phyloP scores from a whole-genome alignment of 2,888 invertebrate species.

The Pycnomerus fuliginosus region DNA sequence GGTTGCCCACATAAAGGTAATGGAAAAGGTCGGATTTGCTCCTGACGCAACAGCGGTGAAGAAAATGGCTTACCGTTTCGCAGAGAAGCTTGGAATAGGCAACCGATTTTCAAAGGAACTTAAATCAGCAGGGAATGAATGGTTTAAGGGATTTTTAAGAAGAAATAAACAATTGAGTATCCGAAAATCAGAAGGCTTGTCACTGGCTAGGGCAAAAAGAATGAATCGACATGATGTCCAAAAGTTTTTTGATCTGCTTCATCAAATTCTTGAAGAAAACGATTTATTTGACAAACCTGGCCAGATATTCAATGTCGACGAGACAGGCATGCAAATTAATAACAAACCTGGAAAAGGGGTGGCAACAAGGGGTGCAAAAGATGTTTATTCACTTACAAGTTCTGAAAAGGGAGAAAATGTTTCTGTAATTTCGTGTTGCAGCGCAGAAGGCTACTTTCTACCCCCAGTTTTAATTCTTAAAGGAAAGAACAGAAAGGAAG shows the following conservation, averaged over 20 bases:
- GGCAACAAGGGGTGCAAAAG: not conserved
- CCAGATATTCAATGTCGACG: not conserved
- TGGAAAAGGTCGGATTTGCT: not conserved
- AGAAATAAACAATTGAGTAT: not conserved
- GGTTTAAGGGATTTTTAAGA: not conserved
- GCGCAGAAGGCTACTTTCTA: too few species aligned
- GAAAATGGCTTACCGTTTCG: not conserved
- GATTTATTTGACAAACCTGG: not conserved
- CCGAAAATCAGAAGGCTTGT: not conserved
- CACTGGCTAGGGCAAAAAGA: not conserved
- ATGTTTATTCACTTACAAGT: too few species aligned
- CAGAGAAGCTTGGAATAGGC: not conserved
- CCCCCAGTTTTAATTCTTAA: conserved; percentile 21
- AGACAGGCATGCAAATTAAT: not conserved
- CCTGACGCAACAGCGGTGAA: not conserved
- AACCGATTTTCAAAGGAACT: not conserved
- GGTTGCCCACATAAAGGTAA: not conserved
- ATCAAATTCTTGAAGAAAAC: not conserved
- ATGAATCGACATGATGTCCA: not conserved
- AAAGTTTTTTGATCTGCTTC: not conserved
- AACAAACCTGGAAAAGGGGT: not conserved
- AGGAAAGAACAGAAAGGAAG: conserved; percentile 17
- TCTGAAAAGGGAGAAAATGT: too few species aligned
- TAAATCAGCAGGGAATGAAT: not conserved
- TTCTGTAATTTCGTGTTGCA: too few species aligned